phyloP scores from a whole-genome alignment of 1,140 invertebrate species.

The Drosophila micromelanica region DNA sequence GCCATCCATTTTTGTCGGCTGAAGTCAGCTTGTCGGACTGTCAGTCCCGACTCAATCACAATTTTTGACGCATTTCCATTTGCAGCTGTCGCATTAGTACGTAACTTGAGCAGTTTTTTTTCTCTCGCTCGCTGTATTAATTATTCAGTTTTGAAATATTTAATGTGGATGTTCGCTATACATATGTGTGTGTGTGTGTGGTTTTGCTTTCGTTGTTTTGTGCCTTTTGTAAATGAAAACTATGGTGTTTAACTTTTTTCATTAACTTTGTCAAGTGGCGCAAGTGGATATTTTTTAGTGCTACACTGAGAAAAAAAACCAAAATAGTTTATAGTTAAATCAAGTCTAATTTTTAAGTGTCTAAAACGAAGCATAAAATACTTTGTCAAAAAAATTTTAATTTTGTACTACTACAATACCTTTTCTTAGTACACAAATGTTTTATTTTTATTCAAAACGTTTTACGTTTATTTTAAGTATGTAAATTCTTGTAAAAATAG shows the following conservation, averaged over 20 bases:
- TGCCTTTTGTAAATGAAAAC: background rate
- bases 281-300: background rate
- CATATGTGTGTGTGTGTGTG: too few species aligned
- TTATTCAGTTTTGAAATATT: too few species aligned
- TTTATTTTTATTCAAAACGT: too few species aligned
- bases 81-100: slow-evolving; percentile 25
- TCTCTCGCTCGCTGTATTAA: background rate
- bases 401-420: too few species aligned
- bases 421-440: too few species aligned
- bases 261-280: slow-evolving; percentile 26
- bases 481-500: too few species aligned
- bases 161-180: too few species aligned
- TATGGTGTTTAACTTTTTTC: slow-evolving; percentile 20
- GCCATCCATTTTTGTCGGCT: slow-evolving; percentile 34
- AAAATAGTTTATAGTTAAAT: background rate
- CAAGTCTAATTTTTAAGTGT: too few species aligned
- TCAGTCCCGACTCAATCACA: slow-evolving; percentile 45
- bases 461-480: too few species aligned
- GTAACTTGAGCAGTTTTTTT: too few species aligned
- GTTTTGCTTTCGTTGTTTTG: background rate
- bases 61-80: slow-evolving; percentile 68
- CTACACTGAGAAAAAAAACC: background rate
- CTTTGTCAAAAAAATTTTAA: too few species aligned
- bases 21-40: slow-evolving; percentile 13
- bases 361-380: too few species aligned